Percentiles rank a stretch among this genome's conserved stretches.
phyloP scores from a whole-genome alignment of 2,113 vertebrate genomes.

The Rhinoptilus africanus region DNA sequence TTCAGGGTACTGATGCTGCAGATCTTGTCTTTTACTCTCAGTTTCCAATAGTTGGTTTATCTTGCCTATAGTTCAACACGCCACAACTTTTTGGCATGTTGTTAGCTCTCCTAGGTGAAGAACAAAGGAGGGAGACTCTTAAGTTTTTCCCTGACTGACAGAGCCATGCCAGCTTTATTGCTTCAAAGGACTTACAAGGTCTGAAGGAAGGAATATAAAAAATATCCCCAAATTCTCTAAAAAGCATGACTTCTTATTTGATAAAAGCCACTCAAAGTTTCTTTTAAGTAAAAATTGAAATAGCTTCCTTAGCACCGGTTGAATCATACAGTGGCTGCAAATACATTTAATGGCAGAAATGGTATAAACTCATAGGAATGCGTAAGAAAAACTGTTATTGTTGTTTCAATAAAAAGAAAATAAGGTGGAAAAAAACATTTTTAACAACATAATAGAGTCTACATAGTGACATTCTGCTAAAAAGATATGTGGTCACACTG shows the following conservation, averaged over 20 bases:
- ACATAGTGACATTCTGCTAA: background rate
- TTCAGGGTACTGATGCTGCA: background rate
- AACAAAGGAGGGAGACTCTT: background rate
- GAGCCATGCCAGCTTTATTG: background rate
- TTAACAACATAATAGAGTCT: background rate
- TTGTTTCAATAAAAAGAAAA: background rate
- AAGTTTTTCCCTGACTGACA: background rate
- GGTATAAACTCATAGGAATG: background rate
- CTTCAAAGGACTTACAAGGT: background rate
- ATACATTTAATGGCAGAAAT: background rate
- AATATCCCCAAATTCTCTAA: background rate
- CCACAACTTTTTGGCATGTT: background rate
- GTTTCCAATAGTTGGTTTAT: background rate
- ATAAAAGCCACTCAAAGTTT: background rate
- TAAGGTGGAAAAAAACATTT: background rate
- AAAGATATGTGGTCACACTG: background rate
- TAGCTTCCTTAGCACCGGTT: background rate
- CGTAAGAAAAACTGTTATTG: background rate
- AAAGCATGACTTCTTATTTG: background rate
- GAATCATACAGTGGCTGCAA: background rate
- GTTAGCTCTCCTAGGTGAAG: background rate
- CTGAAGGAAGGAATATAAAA: background rate
- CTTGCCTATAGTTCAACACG: background rate
- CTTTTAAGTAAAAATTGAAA: background rate
- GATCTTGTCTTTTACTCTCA: background rate